Conservation (phyloP, 2,888 invertebrate genomes). For the Dione vanillae region DNA sequence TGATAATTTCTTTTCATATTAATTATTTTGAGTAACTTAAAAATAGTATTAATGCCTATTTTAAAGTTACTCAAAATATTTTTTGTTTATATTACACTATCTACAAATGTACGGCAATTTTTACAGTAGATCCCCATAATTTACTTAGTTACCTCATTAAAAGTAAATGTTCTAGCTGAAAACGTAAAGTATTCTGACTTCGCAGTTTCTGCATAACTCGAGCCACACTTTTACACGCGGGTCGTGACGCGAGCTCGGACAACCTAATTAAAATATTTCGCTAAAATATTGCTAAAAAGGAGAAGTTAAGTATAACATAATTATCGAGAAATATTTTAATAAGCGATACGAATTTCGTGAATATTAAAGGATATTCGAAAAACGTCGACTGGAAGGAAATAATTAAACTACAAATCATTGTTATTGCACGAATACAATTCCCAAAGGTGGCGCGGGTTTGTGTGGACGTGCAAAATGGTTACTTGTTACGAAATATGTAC, state of each 20-base stretch:
- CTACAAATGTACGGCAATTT: background rate
- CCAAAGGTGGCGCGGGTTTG: background rate
- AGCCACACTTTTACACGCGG: conserved; percentile 44
- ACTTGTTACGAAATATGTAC: background rate
- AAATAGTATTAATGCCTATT: no score
- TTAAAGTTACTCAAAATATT: no score
- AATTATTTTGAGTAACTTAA: no score
- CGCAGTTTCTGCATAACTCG: conserved; percentile 39
- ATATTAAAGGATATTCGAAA: conserved; percentile 37
- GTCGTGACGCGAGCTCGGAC: conserved; percentile 55
- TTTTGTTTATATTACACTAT: no score
- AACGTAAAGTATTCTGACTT: background rate
- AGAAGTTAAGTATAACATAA: conserved; percentile 53
- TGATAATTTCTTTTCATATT: no score
- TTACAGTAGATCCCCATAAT: background rate
- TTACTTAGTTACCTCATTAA: background rate
- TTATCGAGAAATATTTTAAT: conserved; percentile 49
- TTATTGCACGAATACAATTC: conserved; percentile 23
- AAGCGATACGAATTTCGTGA: conserved; percentile 27
- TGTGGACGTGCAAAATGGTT: conserved; percentile 19
- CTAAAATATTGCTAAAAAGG: conserved; percentile 58
- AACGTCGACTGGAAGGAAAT: conserved; percentile 42
- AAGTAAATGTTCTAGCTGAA: conserved; percentile 1
- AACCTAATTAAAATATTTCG: conserved; percentile 81
- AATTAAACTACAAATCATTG: conserved; percentile 41